Base-by-base conservation (phyloP, 2,888 invertebrate genomes). In the Parnassius smintheus region DNA sequence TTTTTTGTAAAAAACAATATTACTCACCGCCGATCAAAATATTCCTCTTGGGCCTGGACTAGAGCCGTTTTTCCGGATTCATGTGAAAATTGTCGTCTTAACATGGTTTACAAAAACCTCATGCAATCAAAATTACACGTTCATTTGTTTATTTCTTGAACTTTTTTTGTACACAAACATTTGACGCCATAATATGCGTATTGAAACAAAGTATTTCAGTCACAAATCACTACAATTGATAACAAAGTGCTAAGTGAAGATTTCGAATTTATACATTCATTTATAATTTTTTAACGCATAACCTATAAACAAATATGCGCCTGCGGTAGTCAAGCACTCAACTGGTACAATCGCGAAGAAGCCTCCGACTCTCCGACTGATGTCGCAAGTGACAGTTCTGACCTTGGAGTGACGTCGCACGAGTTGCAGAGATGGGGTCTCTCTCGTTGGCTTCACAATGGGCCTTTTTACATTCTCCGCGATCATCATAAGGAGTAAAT, bases 21-120 rank as follows among this genome's bases (percentile, higher is more conserved):
- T 53, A 73, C 77, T 70, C 83, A 91, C 91, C 91, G 85, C 56
- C 86, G 78, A 72, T 88, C 86, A 58, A 85, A 83, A 75, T 81
- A 86, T 70, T 87, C 88, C 71, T 90, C 86, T 66, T 75, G 78
- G n/a, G 88, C 88, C 54, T 77, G 81, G 66, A 75, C 77, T 48
- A 90, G 81, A 67, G 85, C 90, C 3, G 87, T 78, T 72, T 83
- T 89, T 18, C 90, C 91, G 13, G 91, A 88, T 68, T 91, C 91
- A 60, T 89, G 88, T 42, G 91, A 91, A 71, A 84, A 89, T 69
- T 91, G 91, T 59, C 91, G 76, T 56, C 88, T 80, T 72, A 91
- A 80, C 85, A 86, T 81, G n/a, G 18, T 68, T 35, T 44, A 48
- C 11, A 55, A 52, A 41, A 64, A 61, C 22, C 12, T 7, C 13